Conservation (phyloP, 2,113 vertebrate species). For the Rallus limicola region DNA sequence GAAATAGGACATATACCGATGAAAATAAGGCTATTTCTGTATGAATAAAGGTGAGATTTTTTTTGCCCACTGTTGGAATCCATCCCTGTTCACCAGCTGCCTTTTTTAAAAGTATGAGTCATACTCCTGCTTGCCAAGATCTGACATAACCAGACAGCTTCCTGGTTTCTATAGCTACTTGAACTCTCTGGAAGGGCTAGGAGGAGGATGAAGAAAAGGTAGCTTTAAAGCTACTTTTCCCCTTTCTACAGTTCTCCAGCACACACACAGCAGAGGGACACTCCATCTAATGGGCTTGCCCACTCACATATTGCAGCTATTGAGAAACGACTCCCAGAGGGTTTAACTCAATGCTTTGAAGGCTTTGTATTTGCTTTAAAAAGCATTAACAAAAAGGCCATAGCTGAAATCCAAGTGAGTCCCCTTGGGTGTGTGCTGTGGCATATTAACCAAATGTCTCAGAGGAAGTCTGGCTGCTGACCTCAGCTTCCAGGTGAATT, state of each 20-base stretch:
- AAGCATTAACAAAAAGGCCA: not conserved
- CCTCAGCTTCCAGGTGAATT: not conserved
- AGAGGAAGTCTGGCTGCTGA: not conserved
- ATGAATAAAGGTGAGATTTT: not conserved
- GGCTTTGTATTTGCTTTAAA: not conserved
- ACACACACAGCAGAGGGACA: not conserved
- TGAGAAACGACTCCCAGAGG: not conserved
- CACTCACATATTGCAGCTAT: not conserved
- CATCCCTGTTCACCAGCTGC: not conserved
- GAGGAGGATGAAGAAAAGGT: not conserved
- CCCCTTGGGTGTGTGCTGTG: not conserved
- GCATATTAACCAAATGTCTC: not conserved
- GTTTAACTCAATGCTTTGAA: not conserved
- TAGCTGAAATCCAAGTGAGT: not conserved
- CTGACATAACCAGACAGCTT: not conserved
- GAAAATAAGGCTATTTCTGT: not conserved
- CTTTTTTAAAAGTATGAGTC: not conserved
- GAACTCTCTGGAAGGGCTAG: not conserved
- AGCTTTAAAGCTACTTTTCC: not conserved
- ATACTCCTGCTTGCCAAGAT: not conserved
- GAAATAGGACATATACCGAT: not conserved
- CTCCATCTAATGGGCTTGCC: not conserved
- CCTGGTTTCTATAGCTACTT: not conserved
- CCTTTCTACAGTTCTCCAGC: not conserved
- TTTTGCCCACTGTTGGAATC: not conserved